Evolutionary conservation across 30 jellyfish, hydroid and myxozoan species (phyloP).

Genomic region (Mastigias papua): DNA sequence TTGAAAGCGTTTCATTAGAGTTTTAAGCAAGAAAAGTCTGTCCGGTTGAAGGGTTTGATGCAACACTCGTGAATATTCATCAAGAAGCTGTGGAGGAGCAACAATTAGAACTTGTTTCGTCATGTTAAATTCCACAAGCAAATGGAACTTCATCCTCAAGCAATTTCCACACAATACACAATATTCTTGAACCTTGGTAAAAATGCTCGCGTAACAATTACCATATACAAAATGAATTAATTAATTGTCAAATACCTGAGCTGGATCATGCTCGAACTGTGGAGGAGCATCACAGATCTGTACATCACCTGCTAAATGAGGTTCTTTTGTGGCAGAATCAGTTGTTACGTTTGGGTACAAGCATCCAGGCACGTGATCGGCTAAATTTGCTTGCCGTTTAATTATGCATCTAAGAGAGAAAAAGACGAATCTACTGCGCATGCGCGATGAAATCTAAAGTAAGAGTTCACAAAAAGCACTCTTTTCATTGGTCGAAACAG

Average conservation of each 20-base stretch:
- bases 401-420: conserved; percentile 54
- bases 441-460: neutral
- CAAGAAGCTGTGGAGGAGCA: too few relatives aligned
- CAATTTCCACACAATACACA: too few relatives aligned
- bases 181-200: neutral
- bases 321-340: neutral
- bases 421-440: conserved; percentile 1
- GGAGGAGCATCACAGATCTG: conserved; percentile 53
- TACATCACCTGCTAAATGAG: neutral
- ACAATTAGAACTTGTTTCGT: too few relatives aligned
- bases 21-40: too few relatives aligned
- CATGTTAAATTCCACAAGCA: too few relatives aligned
- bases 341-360: conserved; percentile 9
- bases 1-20: too few relatives aligned
- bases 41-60: too few relatives aligned
- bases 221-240: too few relatives aligned
- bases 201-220: neutral
- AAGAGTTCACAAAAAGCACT: too few relatives aligned
- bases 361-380: conserved; percentile 73
- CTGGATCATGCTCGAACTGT: conserved; percentile 79
- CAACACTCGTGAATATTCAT: too few relatives aligned
- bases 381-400: conserved; percentile 48
- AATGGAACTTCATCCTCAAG: too few relatives aligned
- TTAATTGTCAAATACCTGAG: conserved; percentile 76
- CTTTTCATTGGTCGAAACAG: too few relatives aligned